phyloP scores from a whole-genome alignment of 1,140 invertebrate genomes.

The Oscheius sp. region DNA sequence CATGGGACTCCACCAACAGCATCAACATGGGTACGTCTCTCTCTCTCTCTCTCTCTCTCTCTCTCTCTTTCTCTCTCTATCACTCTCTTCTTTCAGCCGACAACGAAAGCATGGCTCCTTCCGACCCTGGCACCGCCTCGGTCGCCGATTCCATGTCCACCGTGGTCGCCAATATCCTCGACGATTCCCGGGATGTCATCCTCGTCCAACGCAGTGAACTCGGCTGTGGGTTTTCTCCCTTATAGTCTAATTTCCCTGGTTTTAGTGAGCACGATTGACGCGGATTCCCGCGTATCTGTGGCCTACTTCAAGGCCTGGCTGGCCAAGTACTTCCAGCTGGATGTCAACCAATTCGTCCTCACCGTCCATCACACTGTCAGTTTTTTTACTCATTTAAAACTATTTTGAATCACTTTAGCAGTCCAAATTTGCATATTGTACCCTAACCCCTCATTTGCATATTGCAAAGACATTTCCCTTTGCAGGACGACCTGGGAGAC shows the following conservation, averaged over 20 bases:
- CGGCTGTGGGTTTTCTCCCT: background rate
- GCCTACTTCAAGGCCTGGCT: conserved; percentile 20
- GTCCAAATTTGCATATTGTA: too few species aligned
- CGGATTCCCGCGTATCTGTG: conserved; percentile 12
- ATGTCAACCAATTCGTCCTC: background rate
- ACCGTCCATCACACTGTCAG: background rate
- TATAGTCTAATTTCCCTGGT: background rate
- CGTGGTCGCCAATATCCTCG: background rate
- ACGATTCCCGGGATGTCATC: background rate
- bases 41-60: too few species aligned
- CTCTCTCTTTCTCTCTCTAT: too few species aligned
- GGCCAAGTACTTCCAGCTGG: background rate
- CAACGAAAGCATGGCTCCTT: background rate
- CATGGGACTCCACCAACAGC: too few species aligned
- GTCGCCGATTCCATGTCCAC: background rate
- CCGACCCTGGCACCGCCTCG: background rate
- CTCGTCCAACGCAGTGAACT: background rate
- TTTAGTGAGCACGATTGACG: conserved; percentile 7
- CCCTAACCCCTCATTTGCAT: too few species aligned
- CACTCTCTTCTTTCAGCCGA: too few species aligned
- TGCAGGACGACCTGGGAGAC: conserved; percentile 11
- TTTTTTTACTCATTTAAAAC: background rate
- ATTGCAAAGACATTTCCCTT: background rate
- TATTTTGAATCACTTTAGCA: too few species aligned
- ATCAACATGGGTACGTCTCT: too few species aligned